phyloP scores from a whole-genome alignment of 2,888 invertebrate species.

The Tipula helvola region DNA sequence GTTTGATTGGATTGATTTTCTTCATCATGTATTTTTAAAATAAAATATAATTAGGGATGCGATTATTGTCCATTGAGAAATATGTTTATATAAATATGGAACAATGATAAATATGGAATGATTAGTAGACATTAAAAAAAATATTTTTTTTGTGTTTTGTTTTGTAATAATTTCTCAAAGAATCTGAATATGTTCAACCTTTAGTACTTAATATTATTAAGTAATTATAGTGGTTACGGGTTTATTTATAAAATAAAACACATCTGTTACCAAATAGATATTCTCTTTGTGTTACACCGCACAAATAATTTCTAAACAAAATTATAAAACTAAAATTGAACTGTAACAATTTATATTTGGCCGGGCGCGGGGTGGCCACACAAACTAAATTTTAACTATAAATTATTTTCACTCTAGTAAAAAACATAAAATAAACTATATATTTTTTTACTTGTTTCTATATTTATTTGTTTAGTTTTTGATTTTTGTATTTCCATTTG shows the following conservation, averaged over 20 bases:
- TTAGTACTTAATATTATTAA: neutral
- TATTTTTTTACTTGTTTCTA: neutral
- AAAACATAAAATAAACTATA: neutral
- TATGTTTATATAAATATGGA: neutral
- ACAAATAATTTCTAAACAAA: neutral
- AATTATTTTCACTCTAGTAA: neutral
- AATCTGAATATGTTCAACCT: neutral
- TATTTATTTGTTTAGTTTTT: neutral
- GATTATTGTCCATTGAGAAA: neutral
- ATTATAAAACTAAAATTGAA: neutral
- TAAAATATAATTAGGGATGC: neutral
- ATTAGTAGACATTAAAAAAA: neutral
- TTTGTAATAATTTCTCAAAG: neutral
- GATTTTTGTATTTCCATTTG: neutral
- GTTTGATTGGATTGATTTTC: neutral
- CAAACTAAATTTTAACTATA: neutral
- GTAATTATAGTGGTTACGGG: neutral
- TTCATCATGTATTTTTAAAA: neutral
- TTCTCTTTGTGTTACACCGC: neutral
- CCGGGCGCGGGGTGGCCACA: neutral
- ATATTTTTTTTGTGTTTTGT: neutral
- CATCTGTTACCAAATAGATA: neutral
- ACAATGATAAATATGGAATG: neutral
- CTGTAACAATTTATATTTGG: neutral
- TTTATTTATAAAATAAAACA: neutral